Base-by-base conservation (phyloP, 1,140 invertebrate genomes). In the Sitophilus oryzae region DNA sequence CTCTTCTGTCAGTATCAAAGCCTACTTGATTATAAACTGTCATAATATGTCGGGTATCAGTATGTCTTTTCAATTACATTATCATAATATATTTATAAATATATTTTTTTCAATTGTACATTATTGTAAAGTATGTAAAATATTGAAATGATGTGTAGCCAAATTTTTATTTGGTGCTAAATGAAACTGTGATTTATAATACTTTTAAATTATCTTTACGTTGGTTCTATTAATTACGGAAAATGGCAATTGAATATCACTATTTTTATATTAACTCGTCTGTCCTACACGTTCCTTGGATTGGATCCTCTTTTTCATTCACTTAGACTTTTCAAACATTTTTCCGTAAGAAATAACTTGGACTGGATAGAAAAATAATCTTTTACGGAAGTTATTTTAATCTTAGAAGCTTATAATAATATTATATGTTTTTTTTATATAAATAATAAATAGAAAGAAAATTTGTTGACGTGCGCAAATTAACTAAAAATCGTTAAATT, bases 161-260 rank as follows among this genome's bases (percentile, higher is more conserved):
- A 67, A 67, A 69, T 67, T 66, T 58, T 63, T 58, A 62, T 71
- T 71, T 71, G 69, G 69, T 71, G 66, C 69, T 71, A 69, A 62
- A 63, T 63, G 54, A 64, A 68, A 66, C 69, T 71, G 69, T 71
- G 69, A 71, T 69, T 68, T 38, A 30, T 30, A 11, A 30, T 49
- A 49, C n/a, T 38, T 49, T 49, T 25, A 38, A 49, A 49, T 36
- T 38, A 25, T 49, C 52, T 57, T 57, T 48, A 37, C 50, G 41
- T 59, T 49, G 30, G 15, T 25, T 21, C 59, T 49, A 41, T 61
- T 58, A 38, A 38, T 56, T 56, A 41, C 51, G 30, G 47, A 49
- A 51, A 59, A 59, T 58, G 52, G 50, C 59, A 59, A 55, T 53
- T 51, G 44, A 46, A 55, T 52, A 58, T 58, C 55, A 63, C 57